These are phyloP conservation scores for Campoplex nolae DNA, from an alignment of 2,888 invertebrate species.

Conservation along the genomic window DNA sequence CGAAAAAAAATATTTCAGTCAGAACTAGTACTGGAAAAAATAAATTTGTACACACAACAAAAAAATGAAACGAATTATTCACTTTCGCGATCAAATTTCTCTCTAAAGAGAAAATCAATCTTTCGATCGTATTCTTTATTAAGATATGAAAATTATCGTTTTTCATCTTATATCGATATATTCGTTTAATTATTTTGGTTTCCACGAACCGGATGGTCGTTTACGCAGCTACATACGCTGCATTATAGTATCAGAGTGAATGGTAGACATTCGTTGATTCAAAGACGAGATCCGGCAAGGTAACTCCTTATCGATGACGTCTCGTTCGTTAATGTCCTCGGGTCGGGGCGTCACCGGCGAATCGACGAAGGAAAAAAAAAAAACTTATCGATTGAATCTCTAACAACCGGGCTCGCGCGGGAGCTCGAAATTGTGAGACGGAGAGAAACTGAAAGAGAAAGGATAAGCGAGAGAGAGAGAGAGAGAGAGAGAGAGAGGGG, in stretches of 20 bases:
- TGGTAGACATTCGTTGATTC: conserved; percentile 3
- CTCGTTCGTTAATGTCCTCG: conserved; percentile 47
- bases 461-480: conserved; percentile 1
- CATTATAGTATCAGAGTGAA: conserved; percentile 18
- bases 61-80: not conserved
- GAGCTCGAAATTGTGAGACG: not conserved
- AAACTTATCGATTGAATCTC: conserved; percentile 73
- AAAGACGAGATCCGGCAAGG: conserved; percentile 41
- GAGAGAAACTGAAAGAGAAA: conserved; percentile 12
- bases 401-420: conserved; percentile 21
- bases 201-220: not conserved
- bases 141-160: not conserved
- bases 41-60: not conserved
- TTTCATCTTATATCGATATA: not conserved
- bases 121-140: too few relatives aligned
- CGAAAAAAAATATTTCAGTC: not conserved
- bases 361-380: conserved; percentile 40
- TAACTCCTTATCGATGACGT: conserved; percentile 57
- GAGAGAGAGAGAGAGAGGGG: conserved; percentile 5
- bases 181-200: not conserved
- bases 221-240: not conserved
- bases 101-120: too few relatives aligned
- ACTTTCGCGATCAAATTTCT: not conserved
- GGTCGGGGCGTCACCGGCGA: conserved; percentile 3
- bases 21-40: not conserved